Evolutionary conservation across 2,113 vertebrate genomes (phyloP).

Genomic region (Psittacara wagleri): DNA sequence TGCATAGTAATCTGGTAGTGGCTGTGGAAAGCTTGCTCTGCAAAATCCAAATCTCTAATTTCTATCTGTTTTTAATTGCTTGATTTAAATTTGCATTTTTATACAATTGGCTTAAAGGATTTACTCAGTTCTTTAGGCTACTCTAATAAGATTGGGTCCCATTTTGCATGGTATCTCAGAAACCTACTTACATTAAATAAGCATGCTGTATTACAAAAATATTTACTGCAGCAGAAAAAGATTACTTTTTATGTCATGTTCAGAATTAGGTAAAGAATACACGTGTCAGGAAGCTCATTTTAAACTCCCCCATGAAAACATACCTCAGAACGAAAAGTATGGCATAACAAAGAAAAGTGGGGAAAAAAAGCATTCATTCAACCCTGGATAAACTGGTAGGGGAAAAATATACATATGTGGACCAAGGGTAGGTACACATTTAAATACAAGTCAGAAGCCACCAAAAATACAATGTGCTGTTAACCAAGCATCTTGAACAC

Average conservation of each 20-base stretch:
- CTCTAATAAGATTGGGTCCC: slow-evolving; percentile 53
- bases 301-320: not conserved
- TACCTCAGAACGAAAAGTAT: not conserved
- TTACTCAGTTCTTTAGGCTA: slow-evolving; percentile 67
- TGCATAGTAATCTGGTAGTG: slow-evolving; percentile 64
- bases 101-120: slow-evolving; percentile 75
- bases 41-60: slow-evolving; percentile 74
- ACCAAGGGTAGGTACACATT: not conserved
- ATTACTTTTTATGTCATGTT: not conserved
- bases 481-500: not conserved
- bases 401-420: accelerated
- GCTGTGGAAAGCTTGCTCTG: slow-evolving; percentile 66
- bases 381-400: not conserved
- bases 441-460: not conserved
- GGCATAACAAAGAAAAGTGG: not conserved
- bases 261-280: slow-evolving; percentile 7
- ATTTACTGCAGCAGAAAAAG: slow-evolving; percentile 32
- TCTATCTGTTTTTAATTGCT: slow-evolving; percentile 81
- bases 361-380: not conserved
- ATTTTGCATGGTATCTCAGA: not conserved
- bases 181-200: slow-evolving; percentile 32
- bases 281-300: not conserved
- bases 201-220: slow-evolving; percentile 28
- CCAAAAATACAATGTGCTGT: not conserved
- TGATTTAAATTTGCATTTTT: slow-evolving; percentile 81